Base-by-base conservation (phyloP, 2,888 invertebrate species). In the Linnaemya vulpina region DNA sequence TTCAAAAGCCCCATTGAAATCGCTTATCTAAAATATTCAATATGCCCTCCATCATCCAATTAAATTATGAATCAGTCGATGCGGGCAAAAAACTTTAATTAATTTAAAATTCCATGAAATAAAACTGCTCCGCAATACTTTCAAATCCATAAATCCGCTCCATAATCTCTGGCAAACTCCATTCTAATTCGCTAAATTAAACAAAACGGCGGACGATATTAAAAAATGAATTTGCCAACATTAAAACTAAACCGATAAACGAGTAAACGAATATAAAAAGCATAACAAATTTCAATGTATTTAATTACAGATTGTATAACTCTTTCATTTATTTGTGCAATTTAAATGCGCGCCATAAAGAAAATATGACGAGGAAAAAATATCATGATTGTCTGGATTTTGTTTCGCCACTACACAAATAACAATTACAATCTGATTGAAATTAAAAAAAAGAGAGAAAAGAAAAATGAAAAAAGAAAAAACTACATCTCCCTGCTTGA, bases 351-450 rank as follows among this genome's bases (percentile, higher is more conserved):
- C 2, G 13, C 30, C 51, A 62, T n/a, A 68, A 62, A 40, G 5
- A 49, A 38, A 68, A 65, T 58, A 22, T 53, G 40, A n/a, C 30
- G 46, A n/a, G n/a, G n/a, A n/a, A 20, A 60, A 46, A 38, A 38
- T 40, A 22, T 30, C 38, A n/a, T 17, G 10, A 62, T 62, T 62
- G 78, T 53, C 62, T 40, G 43, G 30, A 49, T 53, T 71, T 71
- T 71, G 17, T 46, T 25, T 53, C 40, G 68, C 22, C 53, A 43
- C 68, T 60, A 25, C 38, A 68, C 71, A 73, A 73, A 68, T 30
- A 55, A 71, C 68, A 76, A 55, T 71, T 43, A 58, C 58, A 76
- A 74, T 58, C 75, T 60, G 62, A 76, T 82, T 76, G 63, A 76
- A 82, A 20, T 53, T 68, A 49, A 35, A n/a, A 7, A 38, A 55